Evolutionary conservation across 2,888 invertebrate genomes (phyloP).

Genomic region (Autographa pulchrina): DNA sequence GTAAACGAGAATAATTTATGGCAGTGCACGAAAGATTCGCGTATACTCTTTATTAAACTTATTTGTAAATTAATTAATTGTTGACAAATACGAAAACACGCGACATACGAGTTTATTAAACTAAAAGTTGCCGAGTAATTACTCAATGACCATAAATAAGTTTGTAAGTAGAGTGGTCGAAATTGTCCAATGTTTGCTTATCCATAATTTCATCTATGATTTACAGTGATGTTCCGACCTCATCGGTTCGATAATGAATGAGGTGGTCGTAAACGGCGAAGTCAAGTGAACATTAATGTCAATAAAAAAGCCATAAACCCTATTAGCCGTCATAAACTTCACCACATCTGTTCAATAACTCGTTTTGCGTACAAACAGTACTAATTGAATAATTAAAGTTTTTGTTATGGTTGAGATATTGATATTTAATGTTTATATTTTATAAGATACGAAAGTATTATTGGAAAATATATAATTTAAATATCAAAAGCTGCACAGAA

Average conservation of each 20-base stretch:
- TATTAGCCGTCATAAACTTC: constrained; percentile 88
- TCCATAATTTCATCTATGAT: constrained; percentile 82
- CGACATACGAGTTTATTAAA: constrained; percentile 15
- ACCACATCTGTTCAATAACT: constrained; percentile 87
- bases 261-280: constrained; percentile 86
- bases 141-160: constrained; percentile 70
- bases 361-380: constrained; percentile 83
- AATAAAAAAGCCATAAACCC: constrained; percentile 89
- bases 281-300: constrained; percentile 88
- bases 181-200: constrained; percentile 68
- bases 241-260: constrained; percentile 87
- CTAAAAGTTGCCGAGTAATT: constrained; percentile 54
- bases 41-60: constrained; percentile 25
- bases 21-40: constrained; percentile 36
- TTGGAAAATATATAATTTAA: background rate
- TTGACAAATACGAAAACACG: constrained; percentile 27
- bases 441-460: constrained; percentile 12
- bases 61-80: constrained; percentile 36
- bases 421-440: constrained; percentile 36
- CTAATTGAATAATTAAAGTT: constrained; percentile 80
- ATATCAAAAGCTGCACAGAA: background rate
- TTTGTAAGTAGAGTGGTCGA: constrained; percentile 60
- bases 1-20: constrained; percentile 69
- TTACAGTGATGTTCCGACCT: constrained; percentile 86
- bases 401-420: constrained; percentile 51